Evolutionary conservation across 2,113 vertebrate genomes (phyloP).

Genomic region (Sialia sialis): DNA sequence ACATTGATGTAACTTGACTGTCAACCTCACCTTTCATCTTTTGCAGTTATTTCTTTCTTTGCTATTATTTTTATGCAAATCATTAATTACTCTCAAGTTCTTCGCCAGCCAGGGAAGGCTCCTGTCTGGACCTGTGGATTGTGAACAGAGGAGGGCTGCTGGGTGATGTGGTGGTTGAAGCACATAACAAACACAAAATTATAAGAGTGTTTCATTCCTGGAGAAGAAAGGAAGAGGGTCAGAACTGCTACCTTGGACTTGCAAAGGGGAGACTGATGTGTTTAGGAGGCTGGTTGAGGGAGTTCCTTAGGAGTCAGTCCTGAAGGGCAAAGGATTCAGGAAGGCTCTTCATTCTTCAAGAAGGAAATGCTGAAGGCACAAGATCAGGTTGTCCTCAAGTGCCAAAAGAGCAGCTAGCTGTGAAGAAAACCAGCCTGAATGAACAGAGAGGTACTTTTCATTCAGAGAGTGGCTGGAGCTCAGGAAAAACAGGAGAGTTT

Average conservation of each 20-base stretch:
- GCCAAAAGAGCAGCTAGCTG: not conserved
- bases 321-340: not conserved
- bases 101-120: not conserved
- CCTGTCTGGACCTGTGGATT: not conserved
- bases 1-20: not conserved
- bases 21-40: not conserved
- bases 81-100: not conserved
- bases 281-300: not conserved
- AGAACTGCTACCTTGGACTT: not conserved
- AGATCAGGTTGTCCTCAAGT: accelerated
- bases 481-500: not conserved
- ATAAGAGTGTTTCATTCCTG: not conserved
- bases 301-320: not conserved
- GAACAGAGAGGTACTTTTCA: not conserved
- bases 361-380: not conserved
- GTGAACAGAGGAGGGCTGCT: not conserved
- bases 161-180: not conserved
- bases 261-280: not conserved
- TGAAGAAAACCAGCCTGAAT: not conserved
- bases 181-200: accelerated
- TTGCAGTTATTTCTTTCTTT: not conserved
- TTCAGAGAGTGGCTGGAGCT: not conserved
- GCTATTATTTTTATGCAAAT: slow-evolving; percentile 10
- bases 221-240: not conserved
- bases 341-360: not conserved